A percentile compares a stretch with the other conserved stretches of the same genome.
phyloP scores from a whole-genome alignment of 2,797 vertebrate genomes.

The Anableps anableps region DNA sequence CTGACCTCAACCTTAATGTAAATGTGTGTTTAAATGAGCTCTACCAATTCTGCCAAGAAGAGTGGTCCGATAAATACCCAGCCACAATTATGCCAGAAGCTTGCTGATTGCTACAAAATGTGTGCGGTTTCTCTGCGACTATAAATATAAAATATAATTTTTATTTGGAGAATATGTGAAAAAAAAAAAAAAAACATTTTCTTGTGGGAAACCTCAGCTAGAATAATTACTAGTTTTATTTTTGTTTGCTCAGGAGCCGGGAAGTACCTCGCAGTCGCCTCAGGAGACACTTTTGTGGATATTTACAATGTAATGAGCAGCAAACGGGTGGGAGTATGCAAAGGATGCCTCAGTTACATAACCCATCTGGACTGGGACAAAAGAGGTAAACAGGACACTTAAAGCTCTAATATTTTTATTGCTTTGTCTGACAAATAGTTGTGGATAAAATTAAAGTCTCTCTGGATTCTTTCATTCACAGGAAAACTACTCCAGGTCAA shows the following conservation, averaged over 20 bases:
- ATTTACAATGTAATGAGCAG: constrained; percentile 99
- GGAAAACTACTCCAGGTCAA: constrained; percentile 98
- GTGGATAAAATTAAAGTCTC: constrained; percentile 12
- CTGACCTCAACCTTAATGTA: neutral
- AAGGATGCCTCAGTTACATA: constrained; percentile 93
- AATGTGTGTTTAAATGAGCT: neutral
- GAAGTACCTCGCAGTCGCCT: constrained; percentile 97
- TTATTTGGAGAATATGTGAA: neutral
- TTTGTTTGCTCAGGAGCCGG: constrained; percentile 84
- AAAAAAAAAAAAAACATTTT: neutral
- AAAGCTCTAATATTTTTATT: neutral
- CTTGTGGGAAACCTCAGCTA: neutral
- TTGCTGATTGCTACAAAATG: neutral
- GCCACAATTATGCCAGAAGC: neutral
- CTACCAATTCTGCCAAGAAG: neutral
- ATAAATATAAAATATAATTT: neutral
- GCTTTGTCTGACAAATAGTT: neutral
- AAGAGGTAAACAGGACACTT: constrained; percentile 82
- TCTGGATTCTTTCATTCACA: constrained; percentile 72
- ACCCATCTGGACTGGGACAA: constrained; percentile 98
- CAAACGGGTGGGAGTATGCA: constrained; percentile 96
- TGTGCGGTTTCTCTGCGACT: neutral
- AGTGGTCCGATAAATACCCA: neutral
- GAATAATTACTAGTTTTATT: neutral
- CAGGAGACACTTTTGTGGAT: constrained; percentile 95